Conservation (phyloP, 2,888 invertebrate genomes). For the Atrina japonica region DNA sequence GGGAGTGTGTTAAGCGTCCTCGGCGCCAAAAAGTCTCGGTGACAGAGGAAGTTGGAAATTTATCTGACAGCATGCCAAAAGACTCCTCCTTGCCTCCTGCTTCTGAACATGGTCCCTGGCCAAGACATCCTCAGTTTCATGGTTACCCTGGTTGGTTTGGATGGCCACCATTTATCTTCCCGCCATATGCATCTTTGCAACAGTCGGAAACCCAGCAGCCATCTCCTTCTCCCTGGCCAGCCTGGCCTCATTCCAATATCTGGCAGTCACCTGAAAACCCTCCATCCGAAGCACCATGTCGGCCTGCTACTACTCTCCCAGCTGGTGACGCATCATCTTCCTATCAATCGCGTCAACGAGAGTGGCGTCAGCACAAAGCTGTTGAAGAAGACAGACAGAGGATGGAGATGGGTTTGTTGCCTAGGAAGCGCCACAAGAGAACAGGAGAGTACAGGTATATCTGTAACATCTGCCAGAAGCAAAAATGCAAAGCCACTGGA, state of each 20-base stretch:
- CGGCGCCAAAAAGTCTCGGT: not conserved
- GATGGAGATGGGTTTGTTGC: not conserved
- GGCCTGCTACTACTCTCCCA: too few species aligned
- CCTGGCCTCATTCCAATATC: not conserved
- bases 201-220: not conserved
- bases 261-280: not conserved
- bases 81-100: too few species aligned
- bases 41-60: not conserved
- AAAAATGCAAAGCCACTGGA: slow-evolving; percentile 2
- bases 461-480: slow-evolving; percentile 1
- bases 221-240: not conserved
- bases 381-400: not conserved
- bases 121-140: not conserved
- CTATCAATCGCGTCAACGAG: slow-evolving; percentile 7
- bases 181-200: not conserved
- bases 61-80: not conserved
- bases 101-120: too few species aligned
- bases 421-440: slow-evolving; percentile 3
- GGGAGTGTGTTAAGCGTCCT: slow-evolving; percentile 2
- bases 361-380: slow-evolving; percentile 2
- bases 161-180: slow-evolving; percentile 5
- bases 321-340: not conserved
- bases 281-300: not conserved
- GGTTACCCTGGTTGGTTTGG: slow-evolving; percentile 5
- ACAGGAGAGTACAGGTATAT: not conserved